Conservation (phyloP, 2,797 vertebrate species). For the Chanos chanos region DNA sequence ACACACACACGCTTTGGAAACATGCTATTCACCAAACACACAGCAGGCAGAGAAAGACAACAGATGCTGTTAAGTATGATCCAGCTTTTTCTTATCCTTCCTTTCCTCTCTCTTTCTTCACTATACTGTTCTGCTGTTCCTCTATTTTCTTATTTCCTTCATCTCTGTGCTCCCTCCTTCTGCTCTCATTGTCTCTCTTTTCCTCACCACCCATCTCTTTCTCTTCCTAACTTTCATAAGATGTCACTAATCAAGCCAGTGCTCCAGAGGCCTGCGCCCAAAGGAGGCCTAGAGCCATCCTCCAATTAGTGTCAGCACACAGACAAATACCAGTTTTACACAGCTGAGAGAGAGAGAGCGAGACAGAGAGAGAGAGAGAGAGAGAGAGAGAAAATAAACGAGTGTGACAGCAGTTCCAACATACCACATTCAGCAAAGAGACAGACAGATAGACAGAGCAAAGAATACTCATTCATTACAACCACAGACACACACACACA, state of each 20-base stretch:
- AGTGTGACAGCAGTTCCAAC: conserved; percentile 72
- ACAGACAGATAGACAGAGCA: conserved; percentile 58
- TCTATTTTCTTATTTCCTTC: conserved; percentile 13
- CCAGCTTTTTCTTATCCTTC: conserved; percentile 22
- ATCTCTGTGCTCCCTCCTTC: conserved; percentile 8
- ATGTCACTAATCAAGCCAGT: conserved; percentile 71
- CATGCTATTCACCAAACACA: no score
- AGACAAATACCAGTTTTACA: conserved; percentile 68
- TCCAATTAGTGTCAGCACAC: conserved; percentile 77
- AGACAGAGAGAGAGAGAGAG: conserved; percentile 48
- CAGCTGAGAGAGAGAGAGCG: conserved; percentile 36
- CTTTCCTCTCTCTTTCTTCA: conserved; percentile 13
- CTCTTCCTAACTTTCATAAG: conserved; percentile 65
- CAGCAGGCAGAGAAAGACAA: no score
- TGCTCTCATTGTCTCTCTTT: background rate
- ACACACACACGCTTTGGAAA: no score
- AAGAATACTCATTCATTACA: conserved; percentile 36
- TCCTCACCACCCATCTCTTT: background rate
- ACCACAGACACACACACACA: conserved; percentile 19
- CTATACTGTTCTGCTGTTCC: no score
- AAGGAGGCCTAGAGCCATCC: conserved; percentile 70
- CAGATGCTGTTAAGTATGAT: no score
- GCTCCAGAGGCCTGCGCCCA: conserved; percentile 62
- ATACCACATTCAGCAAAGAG: conserved; percentile 62
- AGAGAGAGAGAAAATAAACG: conserved; percentile 57